Evolutionary conservation across 2,888 invertebrate species (phyloP).

Genomic region (Globia sparganii): DNA sequence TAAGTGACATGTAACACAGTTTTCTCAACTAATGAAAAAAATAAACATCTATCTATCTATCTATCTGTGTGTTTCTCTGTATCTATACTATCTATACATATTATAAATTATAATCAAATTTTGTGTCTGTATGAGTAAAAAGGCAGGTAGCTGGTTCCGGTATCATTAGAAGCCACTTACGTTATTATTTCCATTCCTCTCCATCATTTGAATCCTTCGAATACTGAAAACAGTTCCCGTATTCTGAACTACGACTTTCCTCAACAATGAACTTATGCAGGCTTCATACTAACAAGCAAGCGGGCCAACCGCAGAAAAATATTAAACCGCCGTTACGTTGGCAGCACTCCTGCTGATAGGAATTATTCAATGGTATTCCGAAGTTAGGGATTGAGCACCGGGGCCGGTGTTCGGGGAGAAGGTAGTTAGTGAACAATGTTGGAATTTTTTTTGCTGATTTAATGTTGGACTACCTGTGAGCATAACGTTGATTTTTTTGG

Average conservation of each 20-base stretch:
- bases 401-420: background rate
- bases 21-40: too few species aligned
- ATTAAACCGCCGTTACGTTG: constrained; percentile 56
- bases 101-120: background rate
- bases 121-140: background rate
- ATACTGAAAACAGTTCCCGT: constrained; percentile 46
- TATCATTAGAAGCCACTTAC: background rate
- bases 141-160: background rate
- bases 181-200: constrained; percentile 3
- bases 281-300: constrained; percentile 51
- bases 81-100: background rate
- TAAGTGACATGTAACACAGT: too few species aligned
- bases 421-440: constrained; percentile 44
- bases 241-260: constrained; percentile 36
- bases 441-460: constrained; percentile 1
- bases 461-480: background rate
- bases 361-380: constrained; percentile 57
- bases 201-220: constrained; percentile 5
- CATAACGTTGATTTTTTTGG: background rate
- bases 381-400: constrained; percentile 47
- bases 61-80: too few species aligned
- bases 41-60: too few species aligned
- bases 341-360: constrained; percentile 49
- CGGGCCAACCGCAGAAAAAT: constrained; percentile 55
- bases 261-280: constrained; percentile 51